Evolutionary conservation across 2,113 vertebrate genomes (phyloP).

Genomic region (Mesitornis unicolor): DNA sequence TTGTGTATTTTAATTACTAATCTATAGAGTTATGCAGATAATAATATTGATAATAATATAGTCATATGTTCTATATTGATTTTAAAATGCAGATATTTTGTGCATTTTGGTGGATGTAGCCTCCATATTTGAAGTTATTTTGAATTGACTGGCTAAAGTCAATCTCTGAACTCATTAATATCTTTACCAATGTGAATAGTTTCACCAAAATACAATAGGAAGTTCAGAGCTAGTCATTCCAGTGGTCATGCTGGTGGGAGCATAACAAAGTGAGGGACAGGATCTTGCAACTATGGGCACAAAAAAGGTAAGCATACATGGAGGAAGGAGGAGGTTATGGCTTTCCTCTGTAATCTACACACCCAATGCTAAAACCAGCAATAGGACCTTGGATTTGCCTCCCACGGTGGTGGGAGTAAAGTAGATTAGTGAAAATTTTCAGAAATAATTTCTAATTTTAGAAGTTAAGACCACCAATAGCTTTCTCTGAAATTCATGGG

Average conservation of each 20-base stretch:
- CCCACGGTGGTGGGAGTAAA: neutral
- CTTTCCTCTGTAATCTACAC: neutral
- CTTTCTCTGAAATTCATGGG: conserved; percentile 17
- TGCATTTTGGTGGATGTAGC: neutral
- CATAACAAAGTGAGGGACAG: neutral
- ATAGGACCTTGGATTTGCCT: neutral
- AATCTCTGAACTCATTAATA: neutral
- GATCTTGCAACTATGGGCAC: neutral
- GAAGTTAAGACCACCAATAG: neutral
- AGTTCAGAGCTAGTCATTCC: neutral
- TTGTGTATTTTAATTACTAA: neutral
- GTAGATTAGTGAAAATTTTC: neutral
- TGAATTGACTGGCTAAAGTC: neutral
- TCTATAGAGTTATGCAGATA: neutral
- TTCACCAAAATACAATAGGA: neutral
- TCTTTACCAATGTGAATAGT: neutral
- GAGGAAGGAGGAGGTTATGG: neutral
- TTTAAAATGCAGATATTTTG: neutral
- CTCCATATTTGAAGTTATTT: neutral
- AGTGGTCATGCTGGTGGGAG: neutral
- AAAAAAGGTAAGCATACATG: neutral
- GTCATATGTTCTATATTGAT: neutral
- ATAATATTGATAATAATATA: neutral
- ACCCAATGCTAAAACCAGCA: neutral
- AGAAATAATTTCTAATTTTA: conserved; percentile 7